These are phyloP conservation scores for Triplophysa rosa DNA, from an alignment of 2,113 vertebrate genomes.

Conservation along the genomic window DNA sequence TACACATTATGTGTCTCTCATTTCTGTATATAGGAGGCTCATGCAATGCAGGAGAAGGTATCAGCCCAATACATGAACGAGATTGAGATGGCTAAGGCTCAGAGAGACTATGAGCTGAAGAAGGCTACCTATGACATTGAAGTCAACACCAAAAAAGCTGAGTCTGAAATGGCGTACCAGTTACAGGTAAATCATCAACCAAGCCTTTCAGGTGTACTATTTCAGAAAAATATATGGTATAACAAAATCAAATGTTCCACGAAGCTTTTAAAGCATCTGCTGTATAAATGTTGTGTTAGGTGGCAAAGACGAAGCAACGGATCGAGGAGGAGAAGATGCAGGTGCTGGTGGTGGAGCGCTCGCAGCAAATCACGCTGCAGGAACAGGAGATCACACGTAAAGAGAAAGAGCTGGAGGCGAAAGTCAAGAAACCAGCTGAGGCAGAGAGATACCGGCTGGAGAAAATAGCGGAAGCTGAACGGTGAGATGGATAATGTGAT, in stretches of 20 bases:
- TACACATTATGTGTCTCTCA: background rate
- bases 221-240: background rate
- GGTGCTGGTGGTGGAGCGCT: constrained; percentile 85
- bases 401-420: constrained; percentile 88
- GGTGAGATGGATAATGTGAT: constrained; percentile 62
- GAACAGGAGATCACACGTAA: constrained; percentile 85
- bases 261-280: background rate
- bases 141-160: constrained; percentile 86
- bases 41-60: constrained; percentile 85
- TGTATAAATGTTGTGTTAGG: constrained; percentile 64
- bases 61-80: constrained; percentile 88
- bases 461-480: constrained; percentile 83
- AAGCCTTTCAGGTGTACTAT: background rate
- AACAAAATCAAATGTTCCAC: background rate
- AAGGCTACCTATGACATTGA: constrained; percentile 85
- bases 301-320: constrained; percentile 89
- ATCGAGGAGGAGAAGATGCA: constrained; percentile 90
- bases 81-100: constrained; percentile 89
- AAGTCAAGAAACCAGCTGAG: constrained; percentile 84
- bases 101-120: constrained; percentile 89
- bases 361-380: constrained; percentile 86
- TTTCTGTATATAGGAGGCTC: constrained; percentile 77
- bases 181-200: constrained; percentile 77
- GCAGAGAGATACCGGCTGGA: constrained; percentile 83
- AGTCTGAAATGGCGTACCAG: constrained; percentile 90